Base-by-base conservation (phyloP, 2,113 vertebrate genomes). In the Fukomys damarensis region DNA sequence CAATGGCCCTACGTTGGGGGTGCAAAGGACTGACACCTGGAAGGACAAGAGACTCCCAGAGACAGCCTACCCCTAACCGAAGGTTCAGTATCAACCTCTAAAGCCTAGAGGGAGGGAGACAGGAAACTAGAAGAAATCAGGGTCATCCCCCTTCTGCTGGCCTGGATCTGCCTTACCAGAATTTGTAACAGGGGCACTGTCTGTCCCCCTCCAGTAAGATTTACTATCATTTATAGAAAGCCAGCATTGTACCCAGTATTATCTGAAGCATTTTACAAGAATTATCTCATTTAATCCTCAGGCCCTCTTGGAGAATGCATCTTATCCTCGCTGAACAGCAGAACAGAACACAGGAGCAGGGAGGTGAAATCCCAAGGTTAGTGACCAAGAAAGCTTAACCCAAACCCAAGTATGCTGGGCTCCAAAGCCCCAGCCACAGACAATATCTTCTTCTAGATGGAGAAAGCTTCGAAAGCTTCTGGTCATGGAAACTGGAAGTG, bases 241-340 rank as follows among this genome's bases (percentile, higher is more conserved):
- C 10, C 52, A 41, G 86, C 41, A 63, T 0, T 49, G 46, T 14
- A 19, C n/a, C 20, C 65, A 30, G 52, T 35, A 89, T 49, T 41
- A 38, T 11, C 54, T 54, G 56, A 87, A 89, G 81, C 80, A 59
- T 83, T 92, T 93, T 84, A 89, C 4, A 89, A 92, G 56, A 93
- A 77, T 72, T 43, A 77, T 41, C 65, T 93, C 91, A 24, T 61
- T 74, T 56, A 89, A n/a, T 59, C 65, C 86, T 59, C 17, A 46
- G 61, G 66, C 58, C 49, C 7, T 19, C 35, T 30, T n/a, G 11
- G 54, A 22, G 59, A 65, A 41, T 61, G 26, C 20, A 54, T 52
- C 77, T 54, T 76, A 72, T 54, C 14, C 54, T 32, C 52, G 56
- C 30, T 43, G 43, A 30, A 95, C 0, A 87, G 85, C 3, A 61